A percentile compares a stretch with the other conserved stretches of the same genome.
phyloP scores from a whole-genome alignment of 2,888 invertebrate species.

The Philhelius pedissequus region DNA sequence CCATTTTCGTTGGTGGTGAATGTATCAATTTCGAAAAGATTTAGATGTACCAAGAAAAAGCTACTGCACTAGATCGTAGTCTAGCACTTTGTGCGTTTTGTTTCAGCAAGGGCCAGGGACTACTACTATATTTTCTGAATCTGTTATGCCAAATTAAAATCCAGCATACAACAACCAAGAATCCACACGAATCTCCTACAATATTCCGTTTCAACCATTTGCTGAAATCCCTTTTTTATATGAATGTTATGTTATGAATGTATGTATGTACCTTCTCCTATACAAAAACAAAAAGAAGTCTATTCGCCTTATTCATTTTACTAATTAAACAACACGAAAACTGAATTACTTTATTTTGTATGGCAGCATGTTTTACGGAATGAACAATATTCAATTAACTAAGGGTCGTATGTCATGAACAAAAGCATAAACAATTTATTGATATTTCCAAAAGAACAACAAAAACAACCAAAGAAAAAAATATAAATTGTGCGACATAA shows the following conservation, averaged over 20 bases:
- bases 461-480: too few species aligned
- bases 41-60: too few species aligned
- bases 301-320: background rate
- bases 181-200: background rate
- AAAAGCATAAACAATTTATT: slow-evolving; percentile 14
- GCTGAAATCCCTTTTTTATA: background rate
- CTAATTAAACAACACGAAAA: slow-evolving; percentile 12
- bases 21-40: too few species aligned
- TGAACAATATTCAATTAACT: slow-evolving; percentile 35
- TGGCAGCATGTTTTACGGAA: background rate
- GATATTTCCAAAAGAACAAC: background rate
- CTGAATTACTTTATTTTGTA: slow-evolving; percentile 23
- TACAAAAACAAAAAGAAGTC: background rate
- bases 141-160: background rate
- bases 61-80: too few species aligned
- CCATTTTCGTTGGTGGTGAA: too few species aligned
- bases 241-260: too few species aligned
- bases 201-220: background rate
- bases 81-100: too few species aligned
- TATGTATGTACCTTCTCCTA: too few species aligned
- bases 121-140: too few species aligned
- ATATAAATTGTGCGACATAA: background rate
- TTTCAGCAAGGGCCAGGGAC: too few species aligned
- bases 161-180: background rate
- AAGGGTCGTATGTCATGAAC: background rate